These are phyloP conservation scores for Holcopasites calliopsidis DNA, from an alignment of 1,140 invertebrate species.

Conservation along the genomic window DNA sequence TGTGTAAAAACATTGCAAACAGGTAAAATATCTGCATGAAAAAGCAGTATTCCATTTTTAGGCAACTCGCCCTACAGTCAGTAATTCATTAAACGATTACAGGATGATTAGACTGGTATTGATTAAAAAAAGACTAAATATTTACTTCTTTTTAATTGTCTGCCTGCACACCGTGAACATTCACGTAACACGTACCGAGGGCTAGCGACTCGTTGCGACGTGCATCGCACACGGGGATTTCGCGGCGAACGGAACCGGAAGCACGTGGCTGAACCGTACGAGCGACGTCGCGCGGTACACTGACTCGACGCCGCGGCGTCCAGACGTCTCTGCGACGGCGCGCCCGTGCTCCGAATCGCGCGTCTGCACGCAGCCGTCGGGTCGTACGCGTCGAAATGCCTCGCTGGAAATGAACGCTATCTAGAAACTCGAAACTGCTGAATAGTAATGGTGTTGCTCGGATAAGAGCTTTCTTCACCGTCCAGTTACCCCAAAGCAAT, in stretches of 20 bases:
- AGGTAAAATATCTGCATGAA: no score
- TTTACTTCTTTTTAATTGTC: constrained; percentile 58
- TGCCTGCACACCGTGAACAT: constrained; percentile 62
- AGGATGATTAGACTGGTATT: no score
- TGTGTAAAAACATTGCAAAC: no score
- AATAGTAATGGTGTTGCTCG: constrained; percentile 13
- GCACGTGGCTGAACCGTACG: constrained; percentile 59
- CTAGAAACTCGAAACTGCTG: constrained; percentile 23
- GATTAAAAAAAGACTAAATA: not conserved
- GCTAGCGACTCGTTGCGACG: constrained; percentile 34
- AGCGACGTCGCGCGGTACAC: constrained; percentile 60
- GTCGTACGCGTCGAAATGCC: constrained; percentile 18
- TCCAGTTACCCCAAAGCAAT: not conserved
- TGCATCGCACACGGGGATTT: constrained; percentile 42
- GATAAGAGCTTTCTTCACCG: no score
- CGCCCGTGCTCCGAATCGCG: constrained; percentile 24
- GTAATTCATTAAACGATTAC: no score
- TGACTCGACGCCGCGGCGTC: constrained; percentile 55
- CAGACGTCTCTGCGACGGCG: constrained; percentile 51
- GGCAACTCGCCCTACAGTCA: no score
- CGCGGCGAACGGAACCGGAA: constrained; percentile 51
- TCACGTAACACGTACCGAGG: constrained; percentile 49
- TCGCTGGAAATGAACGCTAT: not conserved
- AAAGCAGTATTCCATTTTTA: no score
- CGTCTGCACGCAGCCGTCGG: constrained; percentile 11